Conservation (phyloP, 2,113 vertebrate genomes). For the Charina bottae region DNA sequence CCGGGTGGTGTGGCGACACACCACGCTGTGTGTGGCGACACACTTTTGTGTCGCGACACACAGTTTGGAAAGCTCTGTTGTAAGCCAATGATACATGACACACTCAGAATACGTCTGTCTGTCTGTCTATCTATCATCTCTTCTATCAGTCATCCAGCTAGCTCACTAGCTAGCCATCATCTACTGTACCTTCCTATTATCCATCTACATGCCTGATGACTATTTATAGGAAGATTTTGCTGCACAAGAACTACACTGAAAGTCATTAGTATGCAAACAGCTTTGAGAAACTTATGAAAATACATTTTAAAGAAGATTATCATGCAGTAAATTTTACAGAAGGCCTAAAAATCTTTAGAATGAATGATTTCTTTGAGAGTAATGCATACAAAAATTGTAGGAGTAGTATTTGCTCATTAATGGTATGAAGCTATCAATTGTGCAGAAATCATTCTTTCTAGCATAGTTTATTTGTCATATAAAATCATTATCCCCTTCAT, state of each 20-base stretch:
- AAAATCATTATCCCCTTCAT: constrained; percentile 69
- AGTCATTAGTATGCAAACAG: constrained; percentile 59
- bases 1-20: too few relatives aligned
- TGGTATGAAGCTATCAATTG: constrained; percentile 64
- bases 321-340: constrained; percentile 59
- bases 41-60: too few relatives aligned
- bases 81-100: not conserved
- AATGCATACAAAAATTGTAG: constrained; percentile 63
- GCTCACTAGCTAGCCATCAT: not conserved
- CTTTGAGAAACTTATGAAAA: constrained; percentile 53
- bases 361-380: constrained; percentile 55
- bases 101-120: not conserved
- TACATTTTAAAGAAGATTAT: constrained; percentile 54
- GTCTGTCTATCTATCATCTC: not conserved
- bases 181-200: not conserved
- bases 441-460: constrained; percentile 62
- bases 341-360: constrained; percentile 63
- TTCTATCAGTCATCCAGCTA: not conserved
- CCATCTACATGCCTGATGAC: constrained; percentile 1
- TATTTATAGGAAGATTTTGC: constrained; percentile 43
- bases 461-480: constrained; percentile 65
- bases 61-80: too few relatives aligned
- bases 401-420: constrained; percentile 65
- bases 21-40: too few relatives aligned
- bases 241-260: constrained; percentile 28